Base-by-base conservation (phyloP, 2,797 vertebrate species). In the Hypotaenidia philippensis region DNA sequence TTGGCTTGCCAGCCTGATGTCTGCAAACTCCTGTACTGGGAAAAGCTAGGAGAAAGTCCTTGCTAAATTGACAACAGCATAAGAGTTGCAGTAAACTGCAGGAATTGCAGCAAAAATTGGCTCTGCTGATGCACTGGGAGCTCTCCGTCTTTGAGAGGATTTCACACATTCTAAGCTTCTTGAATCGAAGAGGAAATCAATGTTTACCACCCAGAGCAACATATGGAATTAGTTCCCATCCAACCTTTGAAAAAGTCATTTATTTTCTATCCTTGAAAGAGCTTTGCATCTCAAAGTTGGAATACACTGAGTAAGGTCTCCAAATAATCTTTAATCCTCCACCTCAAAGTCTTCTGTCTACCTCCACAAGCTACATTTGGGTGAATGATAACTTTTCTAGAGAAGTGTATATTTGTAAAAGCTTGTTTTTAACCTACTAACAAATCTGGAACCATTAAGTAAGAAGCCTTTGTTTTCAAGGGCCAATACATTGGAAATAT, bases 201-300 rank as follows among this genome's bases (percentile, higher is more conserved):
- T 92, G 87, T 91, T 94, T 93, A 94, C 78, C 68, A 89, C 81
- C 86, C 92, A 84, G 84, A 96, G 89, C 81, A 97, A 93, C 85
- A 84, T 31, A 76, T 2, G 55, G 91, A 94, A 92, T 94, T 88
- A 93, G 79, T 72, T 94, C 80, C 80, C 79, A 83, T 70, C 59
- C 85, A 93, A 36, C 19, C 70, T 87, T 49, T 82, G 77, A 91
- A 81, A 44, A 94, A 92, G 83, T 83, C 55, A 94, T 90, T 93
- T 94, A 83, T 93, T 94, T 96, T 97, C 85, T 78, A 75, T 41
- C 70, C 82, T 75, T 94, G 82, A 86, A 92, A 93, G 79, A 78
- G 72, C 32, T 93, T 86, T 91, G 76, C 66, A 82, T 69, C 76
- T 93, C 80, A 81, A 90, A 80, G 55, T 66, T 57, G 55, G 40